Conservation (phyloP, 2,797 vertebrate genomes). For the Lithobates pipiens region DNA sequence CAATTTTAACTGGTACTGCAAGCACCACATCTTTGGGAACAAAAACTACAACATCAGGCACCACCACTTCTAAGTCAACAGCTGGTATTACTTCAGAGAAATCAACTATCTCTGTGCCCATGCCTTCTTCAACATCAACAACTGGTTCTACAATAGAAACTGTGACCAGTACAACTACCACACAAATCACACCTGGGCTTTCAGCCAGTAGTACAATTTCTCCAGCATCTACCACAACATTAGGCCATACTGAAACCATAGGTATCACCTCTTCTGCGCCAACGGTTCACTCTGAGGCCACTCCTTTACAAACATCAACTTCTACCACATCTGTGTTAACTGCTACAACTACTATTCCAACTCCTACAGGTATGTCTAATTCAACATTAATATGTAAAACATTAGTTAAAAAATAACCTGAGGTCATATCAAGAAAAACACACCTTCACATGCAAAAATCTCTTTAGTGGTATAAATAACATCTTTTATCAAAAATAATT, state of each 20-base stretch:
- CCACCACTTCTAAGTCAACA: not conserved
- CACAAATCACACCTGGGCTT: not conserved
- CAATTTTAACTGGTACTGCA: not conserved
- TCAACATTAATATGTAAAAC: not conserved
- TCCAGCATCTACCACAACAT: conserved; percentile 50
- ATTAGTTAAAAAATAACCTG: too few species aligned
- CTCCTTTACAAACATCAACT: not conserved
- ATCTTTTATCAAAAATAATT: too few species aligned
- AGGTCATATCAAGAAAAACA: too few species aligned
- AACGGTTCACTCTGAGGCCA: not conserved
- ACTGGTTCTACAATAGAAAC: not conserved
- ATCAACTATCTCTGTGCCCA: too few species aligned
- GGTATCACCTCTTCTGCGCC: not conserved
- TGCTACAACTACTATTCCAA: not conserved
- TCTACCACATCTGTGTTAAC: not conserved
- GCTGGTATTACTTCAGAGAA: too few species aligned
- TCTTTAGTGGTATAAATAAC: too few species aligned
- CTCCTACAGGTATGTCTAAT: not conserved
- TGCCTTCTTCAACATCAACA: too few species aligned
- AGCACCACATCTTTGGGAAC: not conserved
- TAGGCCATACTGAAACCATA: not conserved
- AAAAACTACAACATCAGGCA: conserved; percentile 14
- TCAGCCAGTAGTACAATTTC: conserved; percentile 44
- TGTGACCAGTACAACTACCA: not conserved
- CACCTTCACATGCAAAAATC: too few species aligned